Evolutionary conservation across 2,888 invertebrate species (phyloP).

Genomic region (Invenusta paracnida): DNA sequence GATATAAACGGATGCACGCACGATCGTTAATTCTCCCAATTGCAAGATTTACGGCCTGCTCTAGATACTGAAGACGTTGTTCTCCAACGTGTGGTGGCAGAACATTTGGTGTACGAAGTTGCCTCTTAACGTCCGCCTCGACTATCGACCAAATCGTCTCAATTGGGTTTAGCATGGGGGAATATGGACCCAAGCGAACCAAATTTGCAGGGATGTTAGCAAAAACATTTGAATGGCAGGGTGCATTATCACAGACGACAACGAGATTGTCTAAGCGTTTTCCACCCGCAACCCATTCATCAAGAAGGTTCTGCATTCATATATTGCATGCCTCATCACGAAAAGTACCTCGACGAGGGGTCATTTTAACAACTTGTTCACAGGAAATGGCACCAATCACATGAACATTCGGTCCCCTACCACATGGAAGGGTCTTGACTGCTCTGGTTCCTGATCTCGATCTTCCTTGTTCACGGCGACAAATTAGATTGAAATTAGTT

Average conservation of each 20-base stretch:
- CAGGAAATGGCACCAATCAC: neutral
- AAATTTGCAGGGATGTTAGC: neutral
- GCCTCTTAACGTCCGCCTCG: too few relatives aligned
- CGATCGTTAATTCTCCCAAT: too few relatives aligned
- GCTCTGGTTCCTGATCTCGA: neutral
- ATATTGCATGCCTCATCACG: neutral
- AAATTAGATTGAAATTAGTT: neutral
- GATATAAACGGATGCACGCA: too few relatives aligned
- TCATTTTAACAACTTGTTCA: neutral
- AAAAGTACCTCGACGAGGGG: neutral
- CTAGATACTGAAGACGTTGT: too few relatives aligned
- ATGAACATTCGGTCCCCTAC: neutral
- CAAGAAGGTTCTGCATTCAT: neutral
- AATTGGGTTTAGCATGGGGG: neutral
- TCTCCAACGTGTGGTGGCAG: too few relatives aligned
- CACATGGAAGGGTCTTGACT: neutral
- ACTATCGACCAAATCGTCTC: conserved; percentile 4
- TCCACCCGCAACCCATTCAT: neutral
- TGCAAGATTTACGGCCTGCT: too few relatives aligned
- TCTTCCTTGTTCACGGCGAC: neutral
- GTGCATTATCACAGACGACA: neutral
- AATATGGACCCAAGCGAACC: neutral
- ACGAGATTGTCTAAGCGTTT: neutral
- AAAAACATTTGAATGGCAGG: neutral
- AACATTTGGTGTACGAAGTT: too few relatives aligned